phyloP scores from a whole-genome alignment of 2,797 vertebrate genomes.

The Dendrocincla fuliginosa region DNA sequence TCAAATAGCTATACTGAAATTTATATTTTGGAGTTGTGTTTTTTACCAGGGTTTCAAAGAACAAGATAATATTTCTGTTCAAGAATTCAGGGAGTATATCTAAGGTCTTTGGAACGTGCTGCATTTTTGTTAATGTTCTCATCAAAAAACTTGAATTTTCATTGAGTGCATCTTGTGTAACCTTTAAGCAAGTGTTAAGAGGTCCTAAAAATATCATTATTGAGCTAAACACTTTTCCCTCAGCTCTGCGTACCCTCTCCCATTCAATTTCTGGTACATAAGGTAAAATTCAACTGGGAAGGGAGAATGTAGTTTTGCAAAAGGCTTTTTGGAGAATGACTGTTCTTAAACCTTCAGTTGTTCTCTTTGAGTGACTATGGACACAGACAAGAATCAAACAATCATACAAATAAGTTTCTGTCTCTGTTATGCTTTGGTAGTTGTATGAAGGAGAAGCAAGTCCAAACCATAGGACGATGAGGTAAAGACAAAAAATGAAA shows the following conservation, averaged over 20 bases:
- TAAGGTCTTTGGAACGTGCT: neutral
- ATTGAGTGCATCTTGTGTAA: neutral
- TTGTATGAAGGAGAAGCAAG: neutral
- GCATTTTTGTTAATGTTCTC: neutral
- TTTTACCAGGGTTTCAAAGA: neutral
- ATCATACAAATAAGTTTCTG: neutral
- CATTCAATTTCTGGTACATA: neutral
- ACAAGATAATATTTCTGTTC: neutral
- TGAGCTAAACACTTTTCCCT: neutral
- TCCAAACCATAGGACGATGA: neutral
- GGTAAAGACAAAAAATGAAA: neutral
- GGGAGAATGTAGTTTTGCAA: neutral
- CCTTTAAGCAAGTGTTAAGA: neutral
- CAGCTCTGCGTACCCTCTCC: neutral
- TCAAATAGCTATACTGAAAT: neutral
- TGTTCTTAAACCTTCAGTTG: neutral
- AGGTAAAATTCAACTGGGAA: neutral
- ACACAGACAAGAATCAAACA: neutral
- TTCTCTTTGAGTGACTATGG: neutral
- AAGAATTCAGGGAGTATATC: neutral
- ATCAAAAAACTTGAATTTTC: neutral
- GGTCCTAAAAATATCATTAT: neutral
- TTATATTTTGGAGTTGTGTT: neutral
- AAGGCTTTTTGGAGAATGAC: neutral
- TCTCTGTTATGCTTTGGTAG: neutral